Base-by-base conservation (phyloP, 2,113 vertebrate genomes). In the Coreoperca whiteheadi region DNA sequence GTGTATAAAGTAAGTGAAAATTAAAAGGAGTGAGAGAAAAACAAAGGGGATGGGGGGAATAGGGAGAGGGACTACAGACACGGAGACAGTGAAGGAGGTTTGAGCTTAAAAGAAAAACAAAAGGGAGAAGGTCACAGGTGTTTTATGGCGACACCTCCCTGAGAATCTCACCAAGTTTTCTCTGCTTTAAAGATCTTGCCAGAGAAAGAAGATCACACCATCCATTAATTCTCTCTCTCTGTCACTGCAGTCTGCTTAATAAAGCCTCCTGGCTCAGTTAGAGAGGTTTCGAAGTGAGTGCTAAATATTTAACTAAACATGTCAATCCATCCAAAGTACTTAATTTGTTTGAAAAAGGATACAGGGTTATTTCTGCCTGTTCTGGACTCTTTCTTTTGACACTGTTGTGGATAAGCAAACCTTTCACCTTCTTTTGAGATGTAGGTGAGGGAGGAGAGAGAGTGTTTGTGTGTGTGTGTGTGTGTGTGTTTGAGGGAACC, bases 111-210 rank as follows among this genome's bases (percentile, higher is more conserved):
- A 50, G 30, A 23, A 67, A 74, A 54, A 72, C n/a, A n/a, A 51
- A 48, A 51, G 8, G 63, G 75, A 87, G 61, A 94, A 93, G 91
- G 90, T 92, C 92, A 91, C 74, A 77, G 56, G 86, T 87, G 84
- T 83, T 94, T 94, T 93, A 92, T 92, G 85, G 81, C 1, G 68
- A 86, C 85, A 21, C 56, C 86, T 74, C 56, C 53, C 57, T 5
- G 48, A 79, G 83, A 28, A 32, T 75, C 82, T 61, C 59, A 64
- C 85, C 81, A 92, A 87, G 74, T 67, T 90, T 74, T 82, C 57
- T 81, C 53, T 61, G 32, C 73, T 84, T 85, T 81, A 78, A 84
- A 81, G 66, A 81, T 80, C 14, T n/a, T 39, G 73, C 80, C 79
- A 75, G 87, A 79, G 77, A 79, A 43, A 76, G 70, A 87, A 87